Evolutionary conservation across 2,888 invertebrate species (phyloP), one percentile per base, ranked within the genome.

Genomic region (Tillus elongatus): DNA sequence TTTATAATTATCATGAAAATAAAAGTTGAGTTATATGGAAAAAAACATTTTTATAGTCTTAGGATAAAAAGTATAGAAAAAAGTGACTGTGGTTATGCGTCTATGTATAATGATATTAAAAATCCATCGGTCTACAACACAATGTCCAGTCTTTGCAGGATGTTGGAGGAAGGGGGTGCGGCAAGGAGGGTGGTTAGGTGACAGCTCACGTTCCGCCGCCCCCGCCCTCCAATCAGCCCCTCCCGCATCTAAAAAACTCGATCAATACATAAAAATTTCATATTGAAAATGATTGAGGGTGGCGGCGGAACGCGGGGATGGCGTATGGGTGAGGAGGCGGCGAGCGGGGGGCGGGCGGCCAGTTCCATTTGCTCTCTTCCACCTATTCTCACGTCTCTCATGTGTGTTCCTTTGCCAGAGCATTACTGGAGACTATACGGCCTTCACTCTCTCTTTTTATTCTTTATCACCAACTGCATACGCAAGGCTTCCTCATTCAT

Each of bases 201-300:
- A 58, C 59, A 57, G 57, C 54, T 53, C 50, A 51, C 41, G 42
- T 46, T 4, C 32, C 19, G 26, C 47, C 43, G 43, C 46, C 45
- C 40, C 47, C 39, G 42, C 40, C 47, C 46, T 50, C 53, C 58
- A 58, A 59, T 59, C 59, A 58, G 56, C 41, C 42, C 41, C 35
- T 43, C 69, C 69, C 48, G 38, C 52, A 53, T 49, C 54, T 53
- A 66, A 65, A 64, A 64, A 64, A 64, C 62, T 57, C 64, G 66
- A 66, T 66, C 66, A 65, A 66, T 66, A 66, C 65, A 66, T 66
- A 66, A 66, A 66, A 66, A 66, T 66, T 66, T 66, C 64, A 66
- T 66, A 66, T 66, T 66, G 66, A 66, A 66, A 66, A 66, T 66
- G 65, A 66, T 65, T 64, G 64, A 64, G 61, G 63, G 63, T 57